Percentiles rank a stretch among this genome's conserved stretches.
phyloP scores from a whole-genome alignment of 2,888 invertebrate species.

The Ligdia adustata region DNA sequence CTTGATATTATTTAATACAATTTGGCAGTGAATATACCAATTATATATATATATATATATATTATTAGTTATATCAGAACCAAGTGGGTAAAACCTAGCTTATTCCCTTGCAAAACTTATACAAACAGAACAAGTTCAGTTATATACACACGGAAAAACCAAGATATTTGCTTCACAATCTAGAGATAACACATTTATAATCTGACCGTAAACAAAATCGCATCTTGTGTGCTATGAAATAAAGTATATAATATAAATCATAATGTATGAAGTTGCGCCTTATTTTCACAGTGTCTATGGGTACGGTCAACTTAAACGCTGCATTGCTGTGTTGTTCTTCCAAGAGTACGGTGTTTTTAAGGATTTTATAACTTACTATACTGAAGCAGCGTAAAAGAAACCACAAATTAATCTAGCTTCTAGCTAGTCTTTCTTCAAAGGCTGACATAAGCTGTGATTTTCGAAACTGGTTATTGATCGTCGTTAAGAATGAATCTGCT shows the following conservation, averaged over 20 bases:
- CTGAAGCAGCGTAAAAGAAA: neutral
- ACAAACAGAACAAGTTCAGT: constrained; percentile 7
- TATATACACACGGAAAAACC: constrained; percentile 21
- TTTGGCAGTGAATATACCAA: no score
- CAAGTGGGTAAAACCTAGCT: constrained; percentile 7
- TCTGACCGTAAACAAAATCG: neutral
- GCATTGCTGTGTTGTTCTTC: constrained; percentile 9
- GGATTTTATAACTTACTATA: neutral
- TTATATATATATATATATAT: no score
- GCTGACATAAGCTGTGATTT: constrained; percentile 7
- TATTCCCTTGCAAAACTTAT: neutral
- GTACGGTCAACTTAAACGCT: constrained; percentile 12
- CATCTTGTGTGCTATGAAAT: neutral
- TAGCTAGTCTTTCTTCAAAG: neutral
- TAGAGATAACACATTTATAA: neutral
- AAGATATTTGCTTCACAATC: constrained; percentile 1
- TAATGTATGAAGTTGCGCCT: neutral
- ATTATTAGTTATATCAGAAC: neutral
- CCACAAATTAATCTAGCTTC: neutral
- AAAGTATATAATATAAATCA: constrained; percentile 3
- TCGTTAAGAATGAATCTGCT: constrained; percentile 13
- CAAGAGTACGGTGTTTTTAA: constrained; percentile 2
- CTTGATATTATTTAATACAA: no score
- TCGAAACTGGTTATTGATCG: constrained; percentile 15
- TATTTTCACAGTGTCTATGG: neutral